Evolutionary conservation across 2,113 vertebrate genomes (phyloP).

Genomic region (Syngnathus scovelli): DNA sequence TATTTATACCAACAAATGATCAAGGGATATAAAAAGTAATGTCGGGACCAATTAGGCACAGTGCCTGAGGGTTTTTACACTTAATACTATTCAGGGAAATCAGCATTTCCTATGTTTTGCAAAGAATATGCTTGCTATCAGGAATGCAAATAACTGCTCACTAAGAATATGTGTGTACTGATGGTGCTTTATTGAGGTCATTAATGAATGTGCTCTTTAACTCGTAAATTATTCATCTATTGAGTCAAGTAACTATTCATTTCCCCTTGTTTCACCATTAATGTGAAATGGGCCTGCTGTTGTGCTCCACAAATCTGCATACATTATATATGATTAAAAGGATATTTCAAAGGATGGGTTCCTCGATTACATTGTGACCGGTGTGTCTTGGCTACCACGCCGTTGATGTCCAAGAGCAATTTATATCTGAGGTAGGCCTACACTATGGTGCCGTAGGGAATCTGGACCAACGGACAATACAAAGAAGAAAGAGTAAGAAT

Average conservation of each 20-base stretch:
- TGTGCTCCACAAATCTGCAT: constrained; percentile 29
- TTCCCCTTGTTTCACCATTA: constrained; percentile 23
- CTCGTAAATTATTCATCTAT: constrained; percentile 49
- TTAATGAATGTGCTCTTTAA: constrained; percentile 44
- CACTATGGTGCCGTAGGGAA: too few species aligned
- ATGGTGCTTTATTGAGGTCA: constrained; percentile 8
- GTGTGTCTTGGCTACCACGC: constrained; percentile 2
- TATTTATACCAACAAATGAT: constrained; percentile 78
- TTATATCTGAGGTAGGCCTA: too few species aligned
- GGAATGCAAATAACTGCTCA: neutral
- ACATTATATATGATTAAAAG: constrained; percentile 30
- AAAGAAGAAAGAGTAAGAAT: too few species aligned
- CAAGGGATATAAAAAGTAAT: constrained; percentile 74
- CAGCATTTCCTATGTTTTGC: constrained; percentile 23
- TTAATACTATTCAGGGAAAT: constrained; percentile 31
- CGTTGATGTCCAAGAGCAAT: neutral
- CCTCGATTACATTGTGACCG: constrained; percentile 7
- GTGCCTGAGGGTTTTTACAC: constrained; percentile 60
- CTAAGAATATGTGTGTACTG: neutral
- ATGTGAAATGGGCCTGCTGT: constrained; percentile 24
- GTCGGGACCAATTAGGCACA: constrained; percentile 78
- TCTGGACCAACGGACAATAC: too few species aligned
- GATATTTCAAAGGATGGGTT: constrained; percentile 8
- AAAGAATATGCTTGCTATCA: constrained; percentile 33
- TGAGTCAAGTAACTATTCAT: constrained; percentile 49